Conservation (phyloP, 2,797 vertebrate species). For the Eulemur mongoz region DNA sequence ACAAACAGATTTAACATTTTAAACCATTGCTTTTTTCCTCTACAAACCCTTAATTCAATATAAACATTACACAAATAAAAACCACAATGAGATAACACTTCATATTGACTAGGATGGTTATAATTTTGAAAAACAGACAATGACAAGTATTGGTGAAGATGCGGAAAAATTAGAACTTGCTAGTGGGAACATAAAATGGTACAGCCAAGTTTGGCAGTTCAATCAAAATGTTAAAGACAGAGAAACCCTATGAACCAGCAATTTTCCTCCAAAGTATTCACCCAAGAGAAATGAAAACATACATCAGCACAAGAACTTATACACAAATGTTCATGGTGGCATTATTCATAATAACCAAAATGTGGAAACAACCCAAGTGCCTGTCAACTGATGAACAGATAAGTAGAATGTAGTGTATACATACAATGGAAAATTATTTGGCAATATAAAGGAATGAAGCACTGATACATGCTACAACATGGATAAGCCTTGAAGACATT, state of each 20-base stretch:
- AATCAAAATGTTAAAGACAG: neutral
- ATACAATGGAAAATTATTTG: neutral
- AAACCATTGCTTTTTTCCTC: neutral
- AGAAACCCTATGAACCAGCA: neutral
- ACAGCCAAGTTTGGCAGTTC: neutral
- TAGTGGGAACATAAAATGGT: neutral
- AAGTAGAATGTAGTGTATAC: neutral
- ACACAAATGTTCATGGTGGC: neutral
- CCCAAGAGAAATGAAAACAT: neutral
- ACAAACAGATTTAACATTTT: neutral
- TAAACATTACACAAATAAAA: constrained; percentile 5
- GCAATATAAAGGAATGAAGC: neutral
- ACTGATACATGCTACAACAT: neutral
- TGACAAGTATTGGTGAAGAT: neutral
- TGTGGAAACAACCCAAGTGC: neutral
- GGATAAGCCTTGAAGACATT: neutral
- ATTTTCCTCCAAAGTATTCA: neutral
- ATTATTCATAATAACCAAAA: neutral
- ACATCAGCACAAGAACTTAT: neutral
- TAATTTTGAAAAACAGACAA: constrained; percentile 26
- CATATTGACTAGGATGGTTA: neutral
- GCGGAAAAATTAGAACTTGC: neutral
- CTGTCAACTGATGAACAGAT: neutral
- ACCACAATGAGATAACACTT: neutral
- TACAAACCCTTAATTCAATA: constrained; percentile 24